These are phyloP conservation scores for Rana temporaria DNA, from an alignment of 2,113 vertebrate genomes.

Conservation along the genomic window DNA sequence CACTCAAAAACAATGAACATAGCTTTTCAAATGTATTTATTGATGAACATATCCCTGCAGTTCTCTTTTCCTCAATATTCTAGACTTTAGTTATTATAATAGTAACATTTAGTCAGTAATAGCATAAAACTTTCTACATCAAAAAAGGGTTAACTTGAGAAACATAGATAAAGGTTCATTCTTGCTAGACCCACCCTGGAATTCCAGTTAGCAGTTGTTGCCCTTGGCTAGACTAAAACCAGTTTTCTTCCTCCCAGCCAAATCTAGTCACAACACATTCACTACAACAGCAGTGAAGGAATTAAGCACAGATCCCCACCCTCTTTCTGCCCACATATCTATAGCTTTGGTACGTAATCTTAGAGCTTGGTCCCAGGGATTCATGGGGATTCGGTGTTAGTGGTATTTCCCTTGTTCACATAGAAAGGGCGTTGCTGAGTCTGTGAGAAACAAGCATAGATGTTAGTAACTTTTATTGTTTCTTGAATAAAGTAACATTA, in stretches of 20 bases:
- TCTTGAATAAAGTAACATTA: neutral
- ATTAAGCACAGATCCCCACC: conserved; percentile 15
- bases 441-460: conserved; percentile 64
- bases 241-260: conserved; percentile 28
- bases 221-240: conserved; percentile 8
- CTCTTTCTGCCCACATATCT: conserved; percentile 5
- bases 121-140: neutral
- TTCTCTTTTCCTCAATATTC: too few relatives aligned
- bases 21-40: too few relatives aligned
- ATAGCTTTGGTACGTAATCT: conserved; percentile 13
- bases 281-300: conserved; percentile 6
- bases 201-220: conserved; percentile 11
- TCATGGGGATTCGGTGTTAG: conserved; percentile 79
- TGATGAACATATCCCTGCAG: too few relatives aligned
- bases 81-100: neutral
- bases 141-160: conserved; percentile 22
- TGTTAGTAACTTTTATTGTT: conserved; percentile 26
- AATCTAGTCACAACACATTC: conserved; percentile 17
- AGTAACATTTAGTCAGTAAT: neutral
- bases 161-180: conserved; percentile 9
- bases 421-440: conserved; percentile 80
- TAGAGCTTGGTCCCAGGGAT: neutral
- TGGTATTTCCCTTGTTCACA: conserved; percentile 79
- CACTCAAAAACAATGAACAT: too few relatives aligned
- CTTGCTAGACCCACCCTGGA: conserved; percentile 8